A percentile compares a stretch with the other conserved stretches of the same genome.
Conservation (phyloP, 2,797 vertebrate genomes). For the Xenops minutus region DNA sequence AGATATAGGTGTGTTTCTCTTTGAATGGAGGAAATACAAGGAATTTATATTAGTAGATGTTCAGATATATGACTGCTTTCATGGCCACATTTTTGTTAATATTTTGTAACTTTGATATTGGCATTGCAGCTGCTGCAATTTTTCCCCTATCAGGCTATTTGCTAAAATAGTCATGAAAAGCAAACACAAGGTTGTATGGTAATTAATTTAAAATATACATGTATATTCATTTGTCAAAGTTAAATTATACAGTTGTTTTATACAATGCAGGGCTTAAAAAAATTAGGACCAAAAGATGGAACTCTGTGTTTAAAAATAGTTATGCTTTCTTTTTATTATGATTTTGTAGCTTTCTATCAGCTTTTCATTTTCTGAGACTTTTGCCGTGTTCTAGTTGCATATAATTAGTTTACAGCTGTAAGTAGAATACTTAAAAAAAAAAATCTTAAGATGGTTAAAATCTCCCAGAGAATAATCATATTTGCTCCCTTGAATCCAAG, state of each 20-base stretch:
- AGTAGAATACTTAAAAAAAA: neutral
- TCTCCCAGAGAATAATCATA: neutral
- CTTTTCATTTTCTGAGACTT: neutral
- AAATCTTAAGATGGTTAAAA: neutral
- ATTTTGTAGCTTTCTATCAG: neutral
- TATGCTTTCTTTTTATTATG: neutral
- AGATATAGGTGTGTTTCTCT: neutral
- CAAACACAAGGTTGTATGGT: neutral
- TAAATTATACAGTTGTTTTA: neutral
- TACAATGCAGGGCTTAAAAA: neutral
- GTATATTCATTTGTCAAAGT: neutral
- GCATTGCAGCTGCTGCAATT: neutral
- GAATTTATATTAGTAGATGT: neutral
- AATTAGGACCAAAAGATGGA: neutral
- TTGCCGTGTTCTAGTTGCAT: slow-evolving; percentile 24
- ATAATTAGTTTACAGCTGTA: slow-evolving; percentile 26
- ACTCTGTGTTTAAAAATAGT: neutral
- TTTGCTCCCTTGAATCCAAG: slow-evolving; percentile 9
- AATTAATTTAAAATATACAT: neutral
- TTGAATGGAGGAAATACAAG: neutral
- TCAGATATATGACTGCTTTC: neutral
- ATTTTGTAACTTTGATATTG: neutral
- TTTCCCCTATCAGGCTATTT: neutral
- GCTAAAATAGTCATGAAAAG: neutral
- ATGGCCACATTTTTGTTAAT: neutral